Percentiles rank a stretch among this genome's conserved stretches.
Conservation (phyloP, 2,797 vertebrate species). For the Tympanoctomys barrerae region DNA sequence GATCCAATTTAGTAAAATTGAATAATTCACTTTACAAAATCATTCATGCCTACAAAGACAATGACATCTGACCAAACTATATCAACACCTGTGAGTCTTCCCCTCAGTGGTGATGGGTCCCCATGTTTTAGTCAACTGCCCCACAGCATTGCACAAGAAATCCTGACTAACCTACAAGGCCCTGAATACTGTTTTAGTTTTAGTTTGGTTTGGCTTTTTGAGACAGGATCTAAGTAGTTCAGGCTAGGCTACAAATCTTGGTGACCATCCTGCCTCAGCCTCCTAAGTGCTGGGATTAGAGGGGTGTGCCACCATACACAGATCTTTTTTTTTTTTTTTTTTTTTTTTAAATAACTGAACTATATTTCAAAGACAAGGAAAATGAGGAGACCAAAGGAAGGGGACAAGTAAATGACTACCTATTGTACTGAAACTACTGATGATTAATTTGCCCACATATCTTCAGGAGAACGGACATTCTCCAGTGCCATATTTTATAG, state of each 20-base stretch:
- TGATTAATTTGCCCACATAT: constrained; percentile 4
- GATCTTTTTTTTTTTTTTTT: background rate
- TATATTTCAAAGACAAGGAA: constrained; percentile 30
- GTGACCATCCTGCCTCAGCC: background rate
- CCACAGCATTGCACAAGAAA: background rate
- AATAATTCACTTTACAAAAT: constrained; percentile 49
- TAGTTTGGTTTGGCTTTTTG: background rate
- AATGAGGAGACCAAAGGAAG: background rate
- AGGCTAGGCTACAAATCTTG: background rate
- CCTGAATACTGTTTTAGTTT: background rate
- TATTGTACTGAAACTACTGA: constrained; percentile 24
- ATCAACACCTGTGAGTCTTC: background rate
- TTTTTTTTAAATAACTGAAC: background rate
- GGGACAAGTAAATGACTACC: background rate
- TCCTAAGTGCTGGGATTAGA: background rate
- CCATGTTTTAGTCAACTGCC: background rate
- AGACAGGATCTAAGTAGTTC: background rate
- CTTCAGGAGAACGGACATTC: background rate
- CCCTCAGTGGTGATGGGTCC: background rate
- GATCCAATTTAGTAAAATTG: constrained; percentile 39
- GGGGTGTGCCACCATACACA: background rate
- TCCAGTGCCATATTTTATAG: background rate
- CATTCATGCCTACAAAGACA: constrained; percentile 9
- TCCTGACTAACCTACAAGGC: background rate
- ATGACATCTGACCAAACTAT: background rate